A percentile compares a stretch with the other conserved stretches of the same genome.
Conservation (phyloP, 1,140 invertebrate genomes). For the Leguminivora glycinivorella region DNA sequence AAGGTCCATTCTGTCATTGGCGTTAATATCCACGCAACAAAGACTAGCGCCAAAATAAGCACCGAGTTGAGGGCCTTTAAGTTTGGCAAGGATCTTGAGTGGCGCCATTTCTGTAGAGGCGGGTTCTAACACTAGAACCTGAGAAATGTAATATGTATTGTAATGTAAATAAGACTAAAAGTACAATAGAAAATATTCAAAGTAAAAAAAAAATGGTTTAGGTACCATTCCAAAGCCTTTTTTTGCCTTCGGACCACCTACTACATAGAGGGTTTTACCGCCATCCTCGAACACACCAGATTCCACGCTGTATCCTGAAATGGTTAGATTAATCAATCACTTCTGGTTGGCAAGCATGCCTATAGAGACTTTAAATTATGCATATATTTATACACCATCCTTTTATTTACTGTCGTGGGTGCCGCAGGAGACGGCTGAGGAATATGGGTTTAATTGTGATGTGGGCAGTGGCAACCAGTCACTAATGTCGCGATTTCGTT, state of each 20-base stretch:
- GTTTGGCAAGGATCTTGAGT: conserved; percentile 50
- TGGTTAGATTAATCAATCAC: background rate
- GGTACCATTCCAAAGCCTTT: background rate
- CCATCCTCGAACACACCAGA: background rate
- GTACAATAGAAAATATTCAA: no score
- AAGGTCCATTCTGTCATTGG: conserved; percentile 85
- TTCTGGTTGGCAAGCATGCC: no score
- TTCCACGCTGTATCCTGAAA: conserved; percentile 5
- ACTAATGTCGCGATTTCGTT: no score
- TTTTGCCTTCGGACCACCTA: background rate
- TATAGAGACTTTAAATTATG: no score
- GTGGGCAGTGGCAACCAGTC: no score
- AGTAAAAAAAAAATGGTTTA: background rate
- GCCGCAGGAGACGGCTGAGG: no score
- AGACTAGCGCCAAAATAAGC: conserved; percentile 89
- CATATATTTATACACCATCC: no score
- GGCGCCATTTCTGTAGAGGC: conserved; percentile 15
- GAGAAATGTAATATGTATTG: background rate
- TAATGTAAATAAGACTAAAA: no score
- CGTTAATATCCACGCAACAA: conserved; percentile 84
- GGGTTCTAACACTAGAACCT: background rate
- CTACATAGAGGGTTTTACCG: background rate
- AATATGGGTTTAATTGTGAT: no score
- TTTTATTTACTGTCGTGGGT: no score
- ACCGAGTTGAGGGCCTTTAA: conserved; percentile 83